Percentiles rank a stretch among this genome's conserved stretches.
Conservation (phyloP, 2,113 vertebrate genomes). For the Cichladusa arquata region DNA sequence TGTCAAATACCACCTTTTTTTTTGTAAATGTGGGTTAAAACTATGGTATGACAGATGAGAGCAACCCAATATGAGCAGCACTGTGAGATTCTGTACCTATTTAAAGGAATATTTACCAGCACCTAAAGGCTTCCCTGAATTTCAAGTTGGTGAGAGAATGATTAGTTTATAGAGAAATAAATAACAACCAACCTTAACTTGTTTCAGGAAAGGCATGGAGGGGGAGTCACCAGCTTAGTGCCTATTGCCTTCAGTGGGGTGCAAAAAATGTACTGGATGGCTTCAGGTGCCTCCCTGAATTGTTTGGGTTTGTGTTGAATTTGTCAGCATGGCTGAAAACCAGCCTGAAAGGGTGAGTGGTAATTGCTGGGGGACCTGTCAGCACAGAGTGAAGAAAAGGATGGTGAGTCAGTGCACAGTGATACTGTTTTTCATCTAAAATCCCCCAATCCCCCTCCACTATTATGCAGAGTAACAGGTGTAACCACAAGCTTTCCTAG, state of each 20-base stretch:
- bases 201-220: fast-evolving
- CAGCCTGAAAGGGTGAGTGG: not conserved
- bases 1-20: not conserved
- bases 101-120: not conserved
- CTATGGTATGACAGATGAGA: not conserved
- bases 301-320: not conserved
- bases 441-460: not conserved
- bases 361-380: not conserved
- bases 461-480: conserved; percentile 27
- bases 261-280: not conserved
- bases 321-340: not conserved
- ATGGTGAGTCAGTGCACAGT: not conserved
- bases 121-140: not conserved
- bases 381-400: not conserved
- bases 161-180: not conserved
- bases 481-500: not conserved
- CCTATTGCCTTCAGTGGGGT: not conserved
- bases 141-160: not conserved
- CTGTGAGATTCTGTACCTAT: not conserved
- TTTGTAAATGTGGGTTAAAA: not conserved
- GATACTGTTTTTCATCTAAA: not conserved
- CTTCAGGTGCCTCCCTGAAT: not conserved
- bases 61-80: not conserved
- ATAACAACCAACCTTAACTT: not conserved
- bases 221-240: not conserved